These are phyloP conservation scores for Agrochola litura DNA, from an alignment of 2,888 invertebrate species.

Conservation along the genomic window DNA sequence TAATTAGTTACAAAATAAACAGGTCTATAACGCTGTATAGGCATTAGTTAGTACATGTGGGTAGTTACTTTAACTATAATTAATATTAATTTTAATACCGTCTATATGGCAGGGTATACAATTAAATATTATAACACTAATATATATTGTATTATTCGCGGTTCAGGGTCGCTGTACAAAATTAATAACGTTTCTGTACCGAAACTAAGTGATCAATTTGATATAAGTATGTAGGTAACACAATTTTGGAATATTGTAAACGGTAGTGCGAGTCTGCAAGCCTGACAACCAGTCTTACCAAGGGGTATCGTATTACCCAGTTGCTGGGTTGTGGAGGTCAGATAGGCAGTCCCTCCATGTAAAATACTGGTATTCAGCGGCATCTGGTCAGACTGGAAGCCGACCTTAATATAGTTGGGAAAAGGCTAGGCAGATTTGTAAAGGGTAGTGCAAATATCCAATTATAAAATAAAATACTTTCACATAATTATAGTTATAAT, in stretches of 20 bases:
- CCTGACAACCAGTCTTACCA: no score
- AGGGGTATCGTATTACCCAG: no score
- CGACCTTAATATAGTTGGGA: no score
- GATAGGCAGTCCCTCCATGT: no score
- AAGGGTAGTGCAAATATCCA: not conserved
- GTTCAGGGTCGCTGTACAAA: not conserved
- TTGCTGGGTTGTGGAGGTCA: no score
- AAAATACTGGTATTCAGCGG: no score
- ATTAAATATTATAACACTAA: slow-evolving; percentile 6
- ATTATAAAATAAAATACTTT: not conserved
- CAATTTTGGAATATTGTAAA: not conserved
- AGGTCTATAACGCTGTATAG: not conserved
- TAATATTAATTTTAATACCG: slow-evolving; percentile 34
- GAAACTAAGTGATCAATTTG: not conserved
- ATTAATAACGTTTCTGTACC: slow-evolving; percentile 8
- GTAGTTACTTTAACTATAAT: not conserved
- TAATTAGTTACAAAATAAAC: not conserved
- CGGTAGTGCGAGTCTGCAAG: no score
- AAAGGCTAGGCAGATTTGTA: not conserved
- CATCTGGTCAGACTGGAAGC: no score
- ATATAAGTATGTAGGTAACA: not conserved
- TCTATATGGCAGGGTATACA: slow-evolving; percentile 2
- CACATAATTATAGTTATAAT: not conserved
- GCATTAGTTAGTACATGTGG: not conserved
- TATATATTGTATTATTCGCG: slow-evolving; percentile 14